Evolutionary conservation across 2,797 vertebrate species (phyloP), one percentile per base, ranked within the genome.

Genomic region (Champsocephalus gunnari): DNA sequence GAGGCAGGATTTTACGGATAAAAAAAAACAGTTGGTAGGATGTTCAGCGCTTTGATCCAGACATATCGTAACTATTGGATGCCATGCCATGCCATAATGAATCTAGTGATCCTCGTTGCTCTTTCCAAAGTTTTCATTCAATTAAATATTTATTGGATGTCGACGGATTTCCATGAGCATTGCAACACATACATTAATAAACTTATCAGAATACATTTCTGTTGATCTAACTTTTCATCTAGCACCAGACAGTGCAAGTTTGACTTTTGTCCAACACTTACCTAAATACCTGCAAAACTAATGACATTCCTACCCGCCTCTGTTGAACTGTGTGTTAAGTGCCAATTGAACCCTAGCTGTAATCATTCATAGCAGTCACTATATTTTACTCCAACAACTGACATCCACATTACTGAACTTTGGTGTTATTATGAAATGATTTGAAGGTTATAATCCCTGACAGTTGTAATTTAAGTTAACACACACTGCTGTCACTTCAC

Each of bases 401-500:
- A 24, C 45, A 49, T 41, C n/a, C 21, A n/a, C 6, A 53, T 17
- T 2, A 10, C 47, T 53, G 9, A 56, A 38, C 14, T 51, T 43
- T 49, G 1, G 32, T 48, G 16, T 12, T 34, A 12, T 56, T 41
- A 32, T 67, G 7, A 69, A 12, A 24, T 38, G 3, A 55, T 55
- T 21, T 12, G 0, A 49, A 58, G 13, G 32, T 74, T 51, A n/a
- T 51, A 50, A 65, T 61, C 38, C 9, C 34, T 48, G 10, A 32
- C 38, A 53, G 65, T 60, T 54, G 4, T 45, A n/a, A 47, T 32
- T 50, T 58, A 5, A 57, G 3, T 59, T 53, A 12, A 34, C n/a
- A 57, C 34, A 19, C 53, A 21, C 41, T 66, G 45, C 58, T 51
- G n/a, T 60, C 19, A 55, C 45, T 61, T 71, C 6, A 44, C 41